Base-by-base conservation (phyloP, 2,797 vertebrate species). In the Myotis daubentonii region DNA sequence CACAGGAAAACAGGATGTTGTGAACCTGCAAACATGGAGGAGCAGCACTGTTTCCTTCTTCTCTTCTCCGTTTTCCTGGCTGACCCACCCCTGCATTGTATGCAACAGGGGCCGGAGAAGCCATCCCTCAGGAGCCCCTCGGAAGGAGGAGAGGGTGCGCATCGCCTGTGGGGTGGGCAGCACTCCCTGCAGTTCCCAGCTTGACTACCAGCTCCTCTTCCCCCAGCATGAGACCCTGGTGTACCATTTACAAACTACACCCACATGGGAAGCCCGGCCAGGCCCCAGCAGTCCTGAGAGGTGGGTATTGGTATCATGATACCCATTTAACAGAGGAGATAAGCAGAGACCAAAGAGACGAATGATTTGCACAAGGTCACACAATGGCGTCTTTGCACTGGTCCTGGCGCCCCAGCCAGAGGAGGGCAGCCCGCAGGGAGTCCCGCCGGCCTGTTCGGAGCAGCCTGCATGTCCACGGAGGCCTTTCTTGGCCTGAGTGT, bases 11-110 rank as follows among this genome's bases (percentile, higher is more conserved):
- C n/a, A 38, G 22, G 53, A 5, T 75, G 3, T 41, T 87, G 38
- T 17, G 22, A 80, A 62, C 38, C 36, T 79, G 57, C 60, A 60
- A 71, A 36, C 60, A 2, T 4, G 19, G 36, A 81, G 38, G 79
- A 78, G 36, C 47, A 80, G 9, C 41, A 49, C 65, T 11, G 33
- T 81, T 70, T 57, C 60, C 51, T 76, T 53, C 47, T 66, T 10
- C 22, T 65, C 75, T 57, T 55, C 23, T 65, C 60, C 78, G 33
- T 65, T 74, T 87, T 53, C 51, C 81, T 93, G 84, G 8, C 60
- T 55, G 51, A 62, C 57, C 55, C 57, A 36, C 55, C n/a, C 38
- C 92, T 65, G 38, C 36, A 17, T 36, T 36, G 36, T 47, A 30
- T 41, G 13, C 47, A 44, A 57, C 25, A 8, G 51, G 85, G 28